Evolutionary conservation across 2,113 vertebrate genomes (phyloP).

Genomic region (Neomonachus schauinslandi): DNA sequence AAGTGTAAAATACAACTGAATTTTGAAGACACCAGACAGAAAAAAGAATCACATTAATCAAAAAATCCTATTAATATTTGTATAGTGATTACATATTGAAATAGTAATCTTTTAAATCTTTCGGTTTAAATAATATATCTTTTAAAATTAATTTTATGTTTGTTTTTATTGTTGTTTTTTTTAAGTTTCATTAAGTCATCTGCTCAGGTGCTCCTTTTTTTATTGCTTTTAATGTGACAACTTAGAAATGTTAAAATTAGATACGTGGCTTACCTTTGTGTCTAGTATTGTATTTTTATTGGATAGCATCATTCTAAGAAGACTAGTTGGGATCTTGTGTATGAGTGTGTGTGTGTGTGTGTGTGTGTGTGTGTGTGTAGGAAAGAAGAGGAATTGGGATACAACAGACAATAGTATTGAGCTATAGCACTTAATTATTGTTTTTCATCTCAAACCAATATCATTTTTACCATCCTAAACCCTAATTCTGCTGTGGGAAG

Average conservation of each 20-base stretch:
- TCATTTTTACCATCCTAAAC: background rate
- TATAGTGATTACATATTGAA: background rate
- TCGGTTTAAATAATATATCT: background rate
- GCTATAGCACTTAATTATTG: background rate
- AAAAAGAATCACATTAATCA: background rate
- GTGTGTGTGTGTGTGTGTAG: background rate
- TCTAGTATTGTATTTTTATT: background rate
- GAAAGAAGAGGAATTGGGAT: background rate
- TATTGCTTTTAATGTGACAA: background rate
- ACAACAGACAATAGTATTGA: background rate
- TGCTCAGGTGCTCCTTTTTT: background rate
- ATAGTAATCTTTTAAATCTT: background rate
- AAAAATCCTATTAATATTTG: background rate
- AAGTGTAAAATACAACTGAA: background rate
- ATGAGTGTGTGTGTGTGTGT: background rate
- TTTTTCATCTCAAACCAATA: background rate
- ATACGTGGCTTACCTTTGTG: background rate
- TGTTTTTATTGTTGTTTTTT: background rate
- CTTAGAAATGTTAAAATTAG: background rate
- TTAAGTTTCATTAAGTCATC: background rate
- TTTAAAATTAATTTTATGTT: background rate
- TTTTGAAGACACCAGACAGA: background rate
- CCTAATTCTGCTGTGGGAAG: background rate
- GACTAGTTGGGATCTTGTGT: background rate
- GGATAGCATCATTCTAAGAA: background rate